phyloP scores from a whole-genome alignment of 1,140 invertebrate species.

The Saccostrea cuccullata region DNA sequence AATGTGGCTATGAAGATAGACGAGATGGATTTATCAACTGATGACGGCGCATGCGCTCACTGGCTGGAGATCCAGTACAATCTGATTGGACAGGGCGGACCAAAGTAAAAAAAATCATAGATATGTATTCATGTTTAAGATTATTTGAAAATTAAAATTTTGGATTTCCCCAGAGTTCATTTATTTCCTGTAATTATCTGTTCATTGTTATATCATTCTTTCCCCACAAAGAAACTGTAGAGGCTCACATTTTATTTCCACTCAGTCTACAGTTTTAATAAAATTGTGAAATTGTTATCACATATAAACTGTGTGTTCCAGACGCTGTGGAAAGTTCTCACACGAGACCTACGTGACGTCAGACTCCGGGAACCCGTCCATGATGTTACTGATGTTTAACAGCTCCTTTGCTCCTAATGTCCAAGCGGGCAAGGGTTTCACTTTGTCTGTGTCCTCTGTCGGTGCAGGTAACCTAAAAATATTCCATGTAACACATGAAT shows the following conservation, averaged over 20 bases:
- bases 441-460: not conserved
- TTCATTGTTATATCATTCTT: too few relatives aligned
- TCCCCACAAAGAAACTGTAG: too few relatives aligned
- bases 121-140: too few relatives aligned
- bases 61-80: constrained; percentile 45
- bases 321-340: constrained; percentile 37
- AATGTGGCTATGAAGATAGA: constrained; percentile 28
- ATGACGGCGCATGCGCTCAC: not conserved
- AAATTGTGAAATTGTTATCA: too few relatives aligned
- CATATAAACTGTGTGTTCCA: not conserved
- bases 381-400: constrained; percentile 45
- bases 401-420: not conserved
- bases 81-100: constrained; percentile 40
- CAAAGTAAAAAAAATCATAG: constrained; percentile 4
- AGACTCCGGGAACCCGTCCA: not conserved
- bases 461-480: not conserved
- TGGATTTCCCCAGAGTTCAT: too few relatives aligned
- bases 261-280: too few relatives aligned
- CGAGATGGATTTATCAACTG: constrained; percentile 10
- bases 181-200: too few relatives aligned
- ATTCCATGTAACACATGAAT: not conserved
- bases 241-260: too few relatives aligned
- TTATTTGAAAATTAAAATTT: too few relatives aligned
- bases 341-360: constrained; percentile 33
- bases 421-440: constrained; percentile 30